Percentiles rank a stretch among this genome's conserved stretches.
Conservation (phyloP, 2,888 invertebrate genomes). For the Tinea semifulvella region DNA sequence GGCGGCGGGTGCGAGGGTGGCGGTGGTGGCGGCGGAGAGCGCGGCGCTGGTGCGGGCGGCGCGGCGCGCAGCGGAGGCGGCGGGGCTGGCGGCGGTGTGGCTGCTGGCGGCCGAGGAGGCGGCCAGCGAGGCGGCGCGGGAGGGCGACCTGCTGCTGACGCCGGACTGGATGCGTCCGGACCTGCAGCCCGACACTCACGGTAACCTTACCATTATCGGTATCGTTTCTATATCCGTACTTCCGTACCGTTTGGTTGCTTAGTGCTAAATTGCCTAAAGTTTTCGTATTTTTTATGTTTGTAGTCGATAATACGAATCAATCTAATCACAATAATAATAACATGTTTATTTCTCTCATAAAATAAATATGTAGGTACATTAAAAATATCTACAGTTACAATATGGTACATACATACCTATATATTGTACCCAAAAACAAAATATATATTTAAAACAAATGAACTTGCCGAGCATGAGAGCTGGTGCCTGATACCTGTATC, state of each 20-base stretch:
- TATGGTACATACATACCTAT: no score
- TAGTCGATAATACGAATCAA: no score
- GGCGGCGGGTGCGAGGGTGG: constrained; percentile 24
- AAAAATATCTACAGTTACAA: no score
- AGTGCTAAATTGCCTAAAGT: not conserved
- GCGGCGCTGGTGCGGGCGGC: not conserved
- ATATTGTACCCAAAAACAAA: no score
- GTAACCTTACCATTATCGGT: not conserved
- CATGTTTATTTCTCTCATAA: no score
- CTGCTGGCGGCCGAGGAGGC: not conserved
- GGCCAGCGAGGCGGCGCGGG: not conserved
- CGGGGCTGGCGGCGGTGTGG: constrained; percentile 18
- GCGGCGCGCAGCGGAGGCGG: constrained; percentile 16
- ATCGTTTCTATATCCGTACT: no score
- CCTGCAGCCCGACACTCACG: not conserved
- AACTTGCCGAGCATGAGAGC: no score
- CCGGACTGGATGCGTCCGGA: not conserved
- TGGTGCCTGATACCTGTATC: no score
- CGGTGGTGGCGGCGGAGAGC: constrained; percentile 15
- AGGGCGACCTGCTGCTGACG: not conserved
- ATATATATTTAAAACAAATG: no score
- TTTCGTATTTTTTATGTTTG: not conserved
- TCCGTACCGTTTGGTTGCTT: not conserved
- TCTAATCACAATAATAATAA: no score
- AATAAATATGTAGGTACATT: no score